phyloP scores from a whole-genome alignment of 1,140 invertebrate genomes.

The Saxidomus purpurata region DNA sequence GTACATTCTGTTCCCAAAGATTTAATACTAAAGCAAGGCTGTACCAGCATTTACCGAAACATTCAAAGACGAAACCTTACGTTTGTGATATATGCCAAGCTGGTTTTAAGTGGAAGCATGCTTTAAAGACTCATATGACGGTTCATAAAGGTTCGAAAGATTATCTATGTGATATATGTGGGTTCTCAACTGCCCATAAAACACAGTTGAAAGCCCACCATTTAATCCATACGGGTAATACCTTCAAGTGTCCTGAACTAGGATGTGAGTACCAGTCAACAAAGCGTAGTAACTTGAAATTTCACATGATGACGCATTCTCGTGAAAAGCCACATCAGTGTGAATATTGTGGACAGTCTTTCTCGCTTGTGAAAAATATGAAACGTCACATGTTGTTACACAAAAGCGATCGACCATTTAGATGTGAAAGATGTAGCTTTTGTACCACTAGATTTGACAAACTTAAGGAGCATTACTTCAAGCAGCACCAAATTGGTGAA shows the following conservation, averaged over 20 bases:
- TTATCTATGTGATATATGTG: constrained; percentile 89
- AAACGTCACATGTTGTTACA: constrained; percentile 82
- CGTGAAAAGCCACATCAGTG: constrained; percentile 90
- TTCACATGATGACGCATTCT: constrained; percentile 88
- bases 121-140: constrained; percentile 88
- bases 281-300: constrained; percentile 87
- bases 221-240: constrained; percentile 88
- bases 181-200: constrained; percentile 88
- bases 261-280: constrained; percentile 86
- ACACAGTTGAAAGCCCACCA: constrained; percentile 89
- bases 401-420: constrained; percentile 69
- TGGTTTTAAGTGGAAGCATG: constrained; percentile 89
- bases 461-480: constrained; percentile 87
- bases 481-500: constrained; percentile 78
- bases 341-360: constrained; percentile 88
- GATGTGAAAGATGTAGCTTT: constrained; percentile 86
- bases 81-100: constrained; percentile 88
- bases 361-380: constrained; percentile 84
- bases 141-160: constrained; percentile 88
- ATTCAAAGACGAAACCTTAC: constrained; percentile 87
- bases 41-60: constrained; percentile 88
- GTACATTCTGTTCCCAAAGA: constrained; percentile 87
- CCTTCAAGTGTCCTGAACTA: constrained; percentile 87
- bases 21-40: constrained; percentile 88
- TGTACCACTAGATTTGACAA: constrained; percentile 88